These are phyloP conservation scores for Coryphaenoides rupestris DNA, from an alignment of 2,113 vertebrate species.

Conservation along the genomic window DNA sequence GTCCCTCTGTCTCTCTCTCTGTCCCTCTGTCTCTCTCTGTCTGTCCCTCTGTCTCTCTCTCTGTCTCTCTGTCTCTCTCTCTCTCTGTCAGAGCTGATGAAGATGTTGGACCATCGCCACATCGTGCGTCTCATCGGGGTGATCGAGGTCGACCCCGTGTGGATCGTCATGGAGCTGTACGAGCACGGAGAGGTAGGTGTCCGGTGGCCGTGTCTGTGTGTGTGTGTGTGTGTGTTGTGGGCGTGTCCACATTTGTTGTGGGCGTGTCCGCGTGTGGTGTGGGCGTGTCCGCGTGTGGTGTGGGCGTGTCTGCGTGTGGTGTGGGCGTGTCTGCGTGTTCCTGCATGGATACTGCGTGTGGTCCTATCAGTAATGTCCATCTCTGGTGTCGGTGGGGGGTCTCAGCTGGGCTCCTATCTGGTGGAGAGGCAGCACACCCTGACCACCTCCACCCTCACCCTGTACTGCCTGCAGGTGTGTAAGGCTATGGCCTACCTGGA, in stretches of 20 bases:
- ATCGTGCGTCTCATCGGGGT: slow-evolving; percentile 89
- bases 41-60: slow-evolving; percentile 3
- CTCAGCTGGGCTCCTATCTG: slow-evolving; percentile 86
- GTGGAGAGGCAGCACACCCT: slow-evolving; percentile 74
- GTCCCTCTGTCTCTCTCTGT: neutral
- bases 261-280: too few species aligned
- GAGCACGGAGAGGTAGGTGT: slow-evolving; percentile 82
- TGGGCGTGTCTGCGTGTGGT: too few species aligned
- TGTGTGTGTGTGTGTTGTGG: neutral
- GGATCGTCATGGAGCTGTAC: slow-evolving; percentile 95
- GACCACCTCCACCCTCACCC: slow-evolving; percentile 69
- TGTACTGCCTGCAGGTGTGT: slow-evolving; percentile 86
- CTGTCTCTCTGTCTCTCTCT: slow-evolving; percentile 6
- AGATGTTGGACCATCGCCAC: slow-evolving; percentile 87
- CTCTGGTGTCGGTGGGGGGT: too few species aligned
- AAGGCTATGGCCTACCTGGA: slow-evolving; percentile 93
- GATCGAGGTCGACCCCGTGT: slow-evolving; percentile 85
- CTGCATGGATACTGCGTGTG: too few species aligned
- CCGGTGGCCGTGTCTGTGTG: too few species aligned
- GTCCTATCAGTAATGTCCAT: too few species aligned
- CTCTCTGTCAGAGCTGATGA: slow-evolving; percentile 82
- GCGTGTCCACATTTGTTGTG: too few species aligned
- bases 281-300: too few species aligned
- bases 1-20: neutral
- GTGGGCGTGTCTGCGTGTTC: too few species aligned